Percentiles rank a stretch among this genome's conserved stretches.
phyloP scores from a whole-genome alignment of 2,797 vertebrate species.

The Epinephelus awoara region DNA sequence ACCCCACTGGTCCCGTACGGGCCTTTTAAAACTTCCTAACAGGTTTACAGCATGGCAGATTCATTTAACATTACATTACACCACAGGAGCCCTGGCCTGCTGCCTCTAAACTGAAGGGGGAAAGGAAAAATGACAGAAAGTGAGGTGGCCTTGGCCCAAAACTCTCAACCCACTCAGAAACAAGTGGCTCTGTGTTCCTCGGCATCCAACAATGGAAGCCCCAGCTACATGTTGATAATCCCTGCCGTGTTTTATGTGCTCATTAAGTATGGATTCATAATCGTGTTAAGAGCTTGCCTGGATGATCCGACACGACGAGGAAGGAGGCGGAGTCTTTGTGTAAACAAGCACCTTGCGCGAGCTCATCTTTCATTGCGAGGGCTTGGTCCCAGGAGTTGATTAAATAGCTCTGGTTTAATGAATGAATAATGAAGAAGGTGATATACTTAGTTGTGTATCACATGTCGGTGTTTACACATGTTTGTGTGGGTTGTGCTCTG shows the following conservation, averaged over 20 bases:
- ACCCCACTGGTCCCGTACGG: conserved; percentile 24
- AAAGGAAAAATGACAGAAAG: conserved; percentile 54
- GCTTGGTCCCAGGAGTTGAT: conserved; percentile 53
- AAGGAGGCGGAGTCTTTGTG: conserved; percentile 52
- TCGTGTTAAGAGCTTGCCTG: conserved; percentile 66
- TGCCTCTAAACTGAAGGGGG: conserved; percentile 40
- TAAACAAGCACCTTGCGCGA: conserved; percentile 59
- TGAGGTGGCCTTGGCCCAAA: conserved; percentile 52
- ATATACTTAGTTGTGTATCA: conserved; percentile 34
- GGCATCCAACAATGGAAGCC: conserved; percentile 52
- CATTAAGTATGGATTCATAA: conserved; percentile 77
- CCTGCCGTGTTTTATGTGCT: conserved; percentile 69
- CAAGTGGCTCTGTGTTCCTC: conserved; percentile 52
- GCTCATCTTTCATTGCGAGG: conserved; percentile 49
- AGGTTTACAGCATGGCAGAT: conserved; percentile 79
- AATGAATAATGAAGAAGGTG: conserved; percentile 57
- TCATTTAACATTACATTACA: conserved; percentile 77
- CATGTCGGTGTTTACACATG: conserved; percentile 50
- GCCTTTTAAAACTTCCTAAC: conserved; percentile 76
- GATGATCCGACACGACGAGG: conserved; percentile 49
- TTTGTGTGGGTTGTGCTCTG: conserved; percentile 26
- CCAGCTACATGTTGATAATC: conserved; percentile 65
- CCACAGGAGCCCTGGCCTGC: conserved; percentile 54
- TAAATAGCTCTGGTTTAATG: conserved; percentile 55
- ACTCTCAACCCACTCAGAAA: conserved; percentile 59